Percentiles rank a stretch among this genome's conserved stretches.
phyloP scores from a whole-genome alignment of 2,888 invertebrate species.

The Hydraecia micacea region DNA sequence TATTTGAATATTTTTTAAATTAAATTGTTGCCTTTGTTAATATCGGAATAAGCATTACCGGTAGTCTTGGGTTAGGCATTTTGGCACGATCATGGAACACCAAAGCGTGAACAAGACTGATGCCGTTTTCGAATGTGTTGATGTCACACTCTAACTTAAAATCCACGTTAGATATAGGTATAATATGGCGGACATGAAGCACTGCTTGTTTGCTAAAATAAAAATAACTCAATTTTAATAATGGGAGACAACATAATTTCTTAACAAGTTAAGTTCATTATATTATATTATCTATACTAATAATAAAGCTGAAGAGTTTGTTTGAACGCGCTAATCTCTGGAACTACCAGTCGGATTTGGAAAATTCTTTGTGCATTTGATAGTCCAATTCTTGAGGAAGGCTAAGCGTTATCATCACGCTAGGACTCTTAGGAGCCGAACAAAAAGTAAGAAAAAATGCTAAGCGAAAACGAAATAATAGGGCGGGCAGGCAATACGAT shows the following conservation, averaged over 20 bases:
- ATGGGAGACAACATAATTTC: neutral
- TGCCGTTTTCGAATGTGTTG: slow-evolving; percentile 81
- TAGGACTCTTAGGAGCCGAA: too few species aligned
- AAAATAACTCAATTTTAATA: slow-evolving; percentile 3
- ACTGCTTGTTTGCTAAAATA: slow-evolving; percentile 83
- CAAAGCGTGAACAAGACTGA: slow-evolving; percentile 83
- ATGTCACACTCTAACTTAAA: slow-evolving; percentile 81
- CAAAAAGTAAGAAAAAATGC: too few species aligned
- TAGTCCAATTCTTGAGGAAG: too few species aligned
- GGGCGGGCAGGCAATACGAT: too few species aligned
- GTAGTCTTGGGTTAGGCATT: slow-evolving; percentile 74
- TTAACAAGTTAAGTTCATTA: neutral
- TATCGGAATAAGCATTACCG: slow-evolving; percentile 66
- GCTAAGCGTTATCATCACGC: too few species aligned
- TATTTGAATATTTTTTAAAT: neutral
- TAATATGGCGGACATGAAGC: slow-evolving; percentile 78
- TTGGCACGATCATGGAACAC: slow-evolving; percentile 84
- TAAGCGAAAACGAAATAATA: too few species aligned
- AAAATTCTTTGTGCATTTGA: too few species aligned
- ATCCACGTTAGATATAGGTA: slow-evolving; percentile 67
- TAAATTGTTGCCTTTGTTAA: neutral
- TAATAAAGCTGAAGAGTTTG: neutral
- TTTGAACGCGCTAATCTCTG: too few species aligned
- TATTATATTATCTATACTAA: neutral
- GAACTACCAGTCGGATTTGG: too few species aligned